Evolutionary conservation across 2,113 vertebrate species (phyloP).

Genomic region (Carlito syrichta): DNA sequence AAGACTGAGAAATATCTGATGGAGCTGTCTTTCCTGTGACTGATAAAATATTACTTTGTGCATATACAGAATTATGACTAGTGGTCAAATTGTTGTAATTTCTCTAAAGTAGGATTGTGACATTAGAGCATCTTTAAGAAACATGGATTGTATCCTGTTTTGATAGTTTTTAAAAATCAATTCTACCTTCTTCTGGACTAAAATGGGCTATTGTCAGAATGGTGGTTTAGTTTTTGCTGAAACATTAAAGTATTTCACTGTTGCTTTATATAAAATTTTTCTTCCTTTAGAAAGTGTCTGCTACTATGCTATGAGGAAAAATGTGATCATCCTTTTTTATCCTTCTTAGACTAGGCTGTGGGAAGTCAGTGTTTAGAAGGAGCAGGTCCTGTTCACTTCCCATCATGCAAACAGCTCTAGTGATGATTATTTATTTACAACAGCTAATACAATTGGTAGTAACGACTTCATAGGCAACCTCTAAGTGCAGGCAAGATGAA

Average conservation of each 20-base stretch:
- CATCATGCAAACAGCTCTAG: constrained; percentile 80
- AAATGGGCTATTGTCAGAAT: neutral
- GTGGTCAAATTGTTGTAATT: neutral
- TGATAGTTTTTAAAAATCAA: neutral
- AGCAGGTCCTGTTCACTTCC: constrained; percentile 74
- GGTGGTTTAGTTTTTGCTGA: neutral
- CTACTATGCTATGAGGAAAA: constrained; percentile 64
- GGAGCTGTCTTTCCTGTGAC: neutral
- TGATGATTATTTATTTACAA: constrained; percentile 87
- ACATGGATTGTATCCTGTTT: neutral
- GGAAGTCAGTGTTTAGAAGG: constrained; percentile 71
- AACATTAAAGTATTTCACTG: neutral
- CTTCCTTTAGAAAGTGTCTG: neutral
- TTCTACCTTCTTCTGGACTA: neutral
- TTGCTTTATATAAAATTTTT: neutral
- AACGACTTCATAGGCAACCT: constrained; percentile 90
- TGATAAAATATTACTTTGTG: neutral
- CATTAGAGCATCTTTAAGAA: neutral
- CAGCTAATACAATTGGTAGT: constrained; percentile 88
- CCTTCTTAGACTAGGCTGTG: constrained; percentile 51
- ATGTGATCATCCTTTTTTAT: constrained; percentile 75
- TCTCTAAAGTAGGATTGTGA: neutral
- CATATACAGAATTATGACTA: neutral
- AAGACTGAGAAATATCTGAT: neutral
- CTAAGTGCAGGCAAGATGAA: constrained; percentile 93